Evolutionary conservation across 2,888 invertebrate species (phyloP).

Genomic region (Rugalucina vietnamica): DNA sequence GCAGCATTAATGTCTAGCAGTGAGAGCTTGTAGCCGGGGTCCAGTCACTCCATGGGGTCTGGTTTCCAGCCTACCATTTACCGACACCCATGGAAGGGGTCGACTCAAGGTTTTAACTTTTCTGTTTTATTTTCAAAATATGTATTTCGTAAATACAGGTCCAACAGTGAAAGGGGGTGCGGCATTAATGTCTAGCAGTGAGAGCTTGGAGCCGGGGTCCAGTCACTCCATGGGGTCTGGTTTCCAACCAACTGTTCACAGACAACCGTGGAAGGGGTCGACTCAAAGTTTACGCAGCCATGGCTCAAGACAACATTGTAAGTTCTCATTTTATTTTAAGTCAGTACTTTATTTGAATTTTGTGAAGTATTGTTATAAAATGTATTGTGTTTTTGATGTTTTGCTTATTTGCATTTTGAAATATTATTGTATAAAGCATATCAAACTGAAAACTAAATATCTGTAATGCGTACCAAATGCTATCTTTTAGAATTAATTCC

Average conservation of each 20-base stretch:
- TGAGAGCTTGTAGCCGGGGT: constrained; percentile 65
- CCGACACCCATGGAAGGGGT: constrained; percentile 69
- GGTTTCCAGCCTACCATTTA: constrained; percentile 52
- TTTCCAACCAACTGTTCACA: constrained; percentile 51
- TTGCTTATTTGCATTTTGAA: no score
- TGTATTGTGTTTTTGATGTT: no score
- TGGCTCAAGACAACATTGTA: constrained; percentile 70
- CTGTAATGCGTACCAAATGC: no score
- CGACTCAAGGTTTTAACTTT: constrained; percentile 68
- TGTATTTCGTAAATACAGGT: no score
- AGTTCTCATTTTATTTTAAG: constrained; percentile 36
- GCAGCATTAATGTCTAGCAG: constrained; percentile 63
- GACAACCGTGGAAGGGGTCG: constrained; percentile 70
- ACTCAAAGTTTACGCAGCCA: constrained; percentile 68
- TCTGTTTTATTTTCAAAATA: no score
- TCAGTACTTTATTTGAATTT: not conserved
- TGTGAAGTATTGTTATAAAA: not conserved
- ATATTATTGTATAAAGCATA: no score
- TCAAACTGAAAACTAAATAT: no score
- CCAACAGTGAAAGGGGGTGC: constrained; percentile 51
- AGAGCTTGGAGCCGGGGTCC: constrained; percentile 64
- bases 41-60: constrained; percentile 48
- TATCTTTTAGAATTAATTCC: no score
- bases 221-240: constrained; percentile 48
- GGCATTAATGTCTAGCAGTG: constrained; percentile 65